Evolutionary conservation across 2,888 invertebrate genomes (phyloP), one percentile per base, ranked within the genome.

Genomic region (Myopa tessellatipennis): DNA sequence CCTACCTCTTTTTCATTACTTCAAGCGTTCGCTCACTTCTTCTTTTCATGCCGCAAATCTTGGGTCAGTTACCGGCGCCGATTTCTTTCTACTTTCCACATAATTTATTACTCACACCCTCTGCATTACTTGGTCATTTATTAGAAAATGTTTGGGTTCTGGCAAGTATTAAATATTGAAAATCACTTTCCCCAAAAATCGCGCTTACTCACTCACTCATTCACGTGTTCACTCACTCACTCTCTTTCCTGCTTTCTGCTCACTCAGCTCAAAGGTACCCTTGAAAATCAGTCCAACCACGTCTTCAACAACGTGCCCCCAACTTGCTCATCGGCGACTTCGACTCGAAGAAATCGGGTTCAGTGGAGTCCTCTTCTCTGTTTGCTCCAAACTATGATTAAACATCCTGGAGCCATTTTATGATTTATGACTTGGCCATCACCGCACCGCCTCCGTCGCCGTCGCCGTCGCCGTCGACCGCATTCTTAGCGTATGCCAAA

Each of bases 381-480:
- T 36, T 68, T 68, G 14, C 55, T 74, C 36, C 77, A 80, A 78
- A 82, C 81, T 82, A 81, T 82, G 82, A 82, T 81, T 81, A 81
- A 82, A 82, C 81, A 82, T 83, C 82, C 82, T 82, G 82, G 79
- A 83, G 81, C 82, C 79, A 79, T 78, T 82, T 80, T 76, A 80
- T 82, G 82, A 82, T 82, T 83, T 83, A 83, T 82, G 82, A 81
- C 78, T 81, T 80, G 79, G 78, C 26, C 18, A 26, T 5, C 6
- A 10, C 0, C 61, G 12, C 26, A 4, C 65, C 38, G 12, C 6
- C 61, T 61, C 50, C 76, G 55, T 36, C 36, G 65, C 65, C 52
- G 52, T 40, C 18, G n/a, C 60, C 38, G 45, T 26, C 55, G n/a
- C n/a, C 67, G 26, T 4, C 14, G 14, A 10, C 12, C 36, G 36